Evolutionary conservation across 2,113 vertebrate species (phyloP).

Genomic region (Glaucidium brasilianum): DNA sequence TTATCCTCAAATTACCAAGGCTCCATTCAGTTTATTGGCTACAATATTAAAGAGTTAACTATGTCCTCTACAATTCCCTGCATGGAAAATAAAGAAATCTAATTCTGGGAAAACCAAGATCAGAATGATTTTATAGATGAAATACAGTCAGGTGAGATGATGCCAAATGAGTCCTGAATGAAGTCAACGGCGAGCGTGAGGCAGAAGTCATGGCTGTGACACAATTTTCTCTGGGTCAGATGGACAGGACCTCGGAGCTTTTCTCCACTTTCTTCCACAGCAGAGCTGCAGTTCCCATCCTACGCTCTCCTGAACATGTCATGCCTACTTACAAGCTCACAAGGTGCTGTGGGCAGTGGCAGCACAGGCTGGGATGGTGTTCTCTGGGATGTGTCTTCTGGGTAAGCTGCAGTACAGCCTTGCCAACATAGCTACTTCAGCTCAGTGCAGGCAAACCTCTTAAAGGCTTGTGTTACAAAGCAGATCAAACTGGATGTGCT

Average conservation of each 20-base stretch:
- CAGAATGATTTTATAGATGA: not conserved
- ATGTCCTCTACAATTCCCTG: not conserved
- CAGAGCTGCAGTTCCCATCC: not conserved
- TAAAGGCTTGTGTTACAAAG: not conserved
- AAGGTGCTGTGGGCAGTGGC: not conserved
- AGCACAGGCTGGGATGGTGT: not conserved
- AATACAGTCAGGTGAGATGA: not conserved
- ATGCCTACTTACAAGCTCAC: rapidly evolving
- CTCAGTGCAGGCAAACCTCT: not conserved
- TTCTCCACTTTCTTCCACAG: not conserved
- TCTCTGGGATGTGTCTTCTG: not conserved
- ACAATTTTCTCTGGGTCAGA: not conserved
- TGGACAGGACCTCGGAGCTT: not conserved
- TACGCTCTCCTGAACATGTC: rapidly evolving
- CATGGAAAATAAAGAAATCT: not conserved
- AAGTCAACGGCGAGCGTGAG: not conserved
- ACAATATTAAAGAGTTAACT: not conserved
- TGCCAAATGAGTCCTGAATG: not conserved
- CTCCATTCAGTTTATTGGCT: not conserved
- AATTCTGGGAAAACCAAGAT: not conserved
- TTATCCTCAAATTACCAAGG: not conserved
- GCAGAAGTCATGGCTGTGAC: not conserved
- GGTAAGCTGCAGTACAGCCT: not conserved
- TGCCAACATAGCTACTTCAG: not conserved
- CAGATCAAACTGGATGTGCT: not conserved